These are phyloP conservation scores for Chloroceryle inda DNA, from an alignment of 2,797 vertebrate species.

Conservation along the genomic window DNA sequence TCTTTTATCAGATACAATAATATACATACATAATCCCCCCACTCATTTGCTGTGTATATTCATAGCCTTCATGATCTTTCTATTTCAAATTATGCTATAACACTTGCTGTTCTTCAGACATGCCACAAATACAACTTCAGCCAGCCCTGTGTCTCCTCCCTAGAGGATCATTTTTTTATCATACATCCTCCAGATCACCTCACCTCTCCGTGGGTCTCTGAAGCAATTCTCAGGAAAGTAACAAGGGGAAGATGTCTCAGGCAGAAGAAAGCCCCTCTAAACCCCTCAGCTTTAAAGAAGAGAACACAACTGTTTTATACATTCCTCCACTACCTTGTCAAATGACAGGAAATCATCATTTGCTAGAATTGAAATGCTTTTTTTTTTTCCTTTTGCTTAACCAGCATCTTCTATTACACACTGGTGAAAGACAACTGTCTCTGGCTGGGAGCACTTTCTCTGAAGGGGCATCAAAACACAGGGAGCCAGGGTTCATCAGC, in stretches of 20 bases:
- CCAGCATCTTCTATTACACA: background rate
- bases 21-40: accelerated
- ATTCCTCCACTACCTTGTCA: background rate
- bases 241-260: background rate
- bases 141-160: background rate
- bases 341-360: background rate
- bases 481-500: background rate
- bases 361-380: background rate
- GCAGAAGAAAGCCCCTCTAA: background rate
- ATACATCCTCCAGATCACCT: background rate
- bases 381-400: background rate
- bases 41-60: background rate
- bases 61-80: background rate
- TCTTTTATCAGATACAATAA: background rate
- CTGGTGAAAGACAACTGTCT: background rate
- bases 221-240: background rate
- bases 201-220: background rate
- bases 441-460: background rate
- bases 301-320: background rate
- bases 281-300: background rate
- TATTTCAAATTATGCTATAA: background rate
- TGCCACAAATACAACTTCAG: background rate
- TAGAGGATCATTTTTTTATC: background rate
- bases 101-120: background rate
- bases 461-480: background rate